Evolutionary conservation across 2,888 invertebrate species (phyloP).

Genomic region (Eucriotettix oculatus): DNA sequence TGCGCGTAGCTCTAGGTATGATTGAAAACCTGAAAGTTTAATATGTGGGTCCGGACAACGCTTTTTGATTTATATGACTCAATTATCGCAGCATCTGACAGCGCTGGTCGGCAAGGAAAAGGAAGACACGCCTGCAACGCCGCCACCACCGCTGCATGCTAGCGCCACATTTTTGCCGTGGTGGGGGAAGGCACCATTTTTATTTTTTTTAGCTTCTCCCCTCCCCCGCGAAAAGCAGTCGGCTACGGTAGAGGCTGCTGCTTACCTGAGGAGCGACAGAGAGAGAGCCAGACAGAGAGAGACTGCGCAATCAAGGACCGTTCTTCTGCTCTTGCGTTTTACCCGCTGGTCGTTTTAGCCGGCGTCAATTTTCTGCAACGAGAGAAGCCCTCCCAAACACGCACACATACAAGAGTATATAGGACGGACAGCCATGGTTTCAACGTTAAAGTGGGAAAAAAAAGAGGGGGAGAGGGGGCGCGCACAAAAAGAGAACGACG

Average conservation of each 20-base stretch:
- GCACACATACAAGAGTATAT: slow-evolving; percentile 1
- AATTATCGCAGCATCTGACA: neutral
- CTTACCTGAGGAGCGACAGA: neutral
- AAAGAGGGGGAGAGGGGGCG: neutral
- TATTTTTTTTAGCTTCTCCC: neutral
- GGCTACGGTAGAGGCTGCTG: neutral
- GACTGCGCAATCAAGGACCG: slow-evolving; percentile 10
- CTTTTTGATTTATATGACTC: neutral
- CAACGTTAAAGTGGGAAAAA: neutral
- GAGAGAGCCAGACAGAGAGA: neutral
- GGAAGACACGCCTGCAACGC: neutral
- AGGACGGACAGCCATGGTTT: neutral
- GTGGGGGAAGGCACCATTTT: neutral
- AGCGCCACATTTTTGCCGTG: neutral
- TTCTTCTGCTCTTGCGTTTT: slow-evolving; percentile 8
- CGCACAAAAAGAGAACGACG: neutral
- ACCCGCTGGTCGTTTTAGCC: neutral
- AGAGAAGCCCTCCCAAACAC: neutral
- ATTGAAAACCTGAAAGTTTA: neutral
- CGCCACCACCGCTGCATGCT: neutral
- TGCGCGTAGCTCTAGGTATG: neutral
- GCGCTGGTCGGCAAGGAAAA: neutral
- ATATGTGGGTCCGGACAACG: neutral
- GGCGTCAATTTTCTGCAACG: neutral
- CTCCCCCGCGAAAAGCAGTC: neutral